phyloP scores from a whole-genome alignment of 2,888 invertebrate species.

The Nematopogon swammerdamellus region DNA sequence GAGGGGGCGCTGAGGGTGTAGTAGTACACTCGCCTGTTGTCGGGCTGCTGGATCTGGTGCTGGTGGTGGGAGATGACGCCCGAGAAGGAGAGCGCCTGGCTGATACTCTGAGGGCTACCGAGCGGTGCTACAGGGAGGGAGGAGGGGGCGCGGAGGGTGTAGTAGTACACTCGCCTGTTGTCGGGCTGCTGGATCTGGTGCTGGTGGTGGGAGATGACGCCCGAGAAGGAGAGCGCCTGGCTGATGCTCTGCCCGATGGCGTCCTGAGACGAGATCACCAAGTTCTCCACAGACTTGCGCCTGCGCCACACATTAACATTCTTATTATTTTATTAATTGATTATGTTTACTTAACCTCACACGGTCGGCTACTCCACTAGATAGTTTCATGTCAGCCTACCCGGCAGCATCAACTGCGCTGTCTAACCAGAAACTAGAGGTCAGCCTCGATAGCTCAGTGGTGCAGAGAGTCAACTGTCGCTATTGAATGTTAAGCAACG shows the following conservation, averaged over 20 bases:
- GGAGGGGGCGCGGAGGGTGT: no score
- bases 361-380: no score
- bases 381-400: no score
- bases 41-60: slow-evolving; percentile 35
- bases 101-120: slow-evolving; percentile 63
- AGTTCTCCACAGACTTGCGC: slow-evolving; percentile 65
- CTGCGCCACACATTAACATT: slow-evolving; percentile 22
- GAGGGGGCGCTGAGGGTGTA: no score
- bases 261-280: slow-evolving; percentile 63
- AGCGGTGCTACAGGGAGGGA: no score
- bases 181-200: slow-evolving; percentile 38
- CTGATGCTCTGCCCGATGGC: slow-evolving; percentile 63
- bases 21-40: slow-evolving; percentile 33
- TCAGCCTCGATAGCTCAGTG: no score
- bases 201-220: slow-evolving; percentile 46
- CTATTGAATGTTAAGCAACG: no score
- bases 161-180: slow-evolving; percentile 36
- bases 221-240: slow-evolving; percentile 57
- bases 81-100: slow-evolving; percentile 58
- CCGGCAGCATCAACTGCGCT: no score
- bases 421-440: no score
- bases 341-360: no score
- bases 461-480: no score
- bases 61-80: slow-evolving; percentile 48
- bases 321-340: no score